Evolutionary conservation across 2,888 invertebrate species (phyloP).

Genomic region (Marasmarcha lunaedactyla): DNA sequence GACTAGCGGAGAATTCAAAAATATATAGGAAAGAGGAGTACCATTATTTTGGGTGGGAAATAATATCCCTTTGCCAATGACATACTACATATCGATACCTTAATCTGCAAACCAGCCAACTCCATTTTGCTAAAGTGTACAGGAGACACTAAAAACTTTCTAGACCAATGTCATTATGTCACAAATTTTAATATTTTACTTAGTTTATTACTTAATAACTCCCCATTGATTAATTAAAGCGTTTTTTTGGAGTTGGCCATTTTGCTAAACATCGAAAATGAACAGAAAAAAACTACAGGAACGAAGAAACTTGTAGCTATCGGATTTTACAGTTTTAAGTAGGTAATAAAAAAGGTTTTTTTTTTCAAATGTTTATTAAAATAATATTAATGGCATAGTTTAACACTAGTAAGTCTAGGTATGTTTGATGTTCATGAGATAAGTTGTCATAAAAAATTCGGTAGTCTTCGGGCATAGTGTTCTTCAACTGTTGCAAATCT

Average conservation of each 20-base stretch:
- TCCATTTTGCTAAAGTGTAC: not conserved
- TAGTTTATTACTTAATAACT: constrained; percentile 7
- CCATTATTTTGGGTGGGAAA: too few species aligned
- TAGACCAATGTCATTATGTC: constrained; percentile 6
- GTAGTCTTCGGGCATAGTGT: constrained; percentile 6
- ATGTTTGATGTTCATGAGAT: constrained; percentile 1
- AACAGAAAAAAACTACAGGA: too few species aligned
- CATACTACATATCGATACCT: not conserved
- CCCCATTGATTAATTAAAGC: constrained; percentile 6
- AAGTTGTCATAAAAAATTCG: constrained; percentile 9
- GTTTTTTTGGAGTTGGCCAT: constrained; percentile 9
- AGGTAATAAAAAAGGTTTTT: constrained; percentile 6
- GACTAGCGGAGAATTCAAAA: too few species aligned
- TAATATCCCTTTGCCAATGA: too few species aligned
- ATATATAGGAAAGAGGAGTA: too few species aligned
- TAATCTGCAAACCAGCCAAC: not conserved
- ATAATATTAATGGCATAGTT: too few species aligned
- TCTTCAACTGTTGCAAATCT: constrained; percentile 9
- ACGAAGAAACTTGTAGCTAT: constrained; percentile 8
- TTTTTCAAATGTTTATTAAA: too few species aligned
- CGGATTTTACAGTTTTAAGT: constrained; percentile 6
- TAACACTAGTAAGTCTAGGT: too few species aligned
- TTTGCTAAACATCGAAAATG: constrained; percentile 7
- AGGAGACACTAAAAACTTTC: constrained; percentile 3
- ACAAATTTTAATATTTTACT: constrained; percentile 8